Percentiles rank a stretch among this genome's conserved stretches.
phyloP scores from a whole-genome alignment of 2,113 vertebrate species.

The Thermophis baileyi region DNA sequence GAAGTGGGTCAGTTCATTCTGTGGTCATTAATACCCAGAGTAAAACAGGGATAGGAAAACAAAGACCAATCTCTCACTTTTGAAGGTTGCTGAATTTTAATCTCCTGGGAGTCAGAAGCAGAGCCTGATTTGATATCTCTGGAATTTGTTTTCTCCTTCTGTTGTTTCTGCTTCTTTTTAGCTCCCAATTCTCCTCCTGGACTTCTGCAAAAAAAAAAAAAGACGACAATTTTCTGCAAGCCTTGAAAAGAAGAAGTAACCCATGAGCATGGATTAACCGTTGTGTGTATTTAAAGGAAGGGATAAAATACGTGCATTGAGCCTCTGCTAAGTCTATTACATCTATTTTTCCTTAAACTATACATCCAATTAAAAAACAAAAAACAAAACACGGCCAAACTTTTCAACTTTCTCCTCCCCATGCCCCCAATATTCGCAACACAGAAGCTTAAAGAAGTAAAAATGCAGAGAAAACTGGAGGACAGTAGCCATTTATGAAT shows the following conservation, averaged over 20 bases:
- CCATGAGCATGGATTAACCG: neutral
- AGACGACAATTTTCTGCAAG: slow-evolving; percentile 24
- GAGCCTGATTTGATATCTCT: slow-evolving; percentile 97
- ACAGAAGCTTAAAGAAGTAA: neutral
- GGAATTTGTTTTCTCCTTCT: slow-evolving; percentile 97
- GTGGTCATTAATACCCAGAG: neutral
- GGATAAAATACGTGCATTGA: neutral
- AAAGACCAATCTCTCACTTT: slow-evolving; percentile 71
- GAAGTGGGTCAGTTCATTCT: neutral
- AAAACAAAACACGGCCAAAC: neutral
- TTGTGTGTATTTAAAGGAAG: neutral
- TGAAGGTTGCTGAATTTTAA: slow-evolving; percentile 84
- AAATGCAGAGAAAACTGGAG: neutral
- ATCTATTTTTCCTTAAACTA: neutral
- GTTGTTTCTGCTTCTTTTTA: slow-evolving; percentile 98
- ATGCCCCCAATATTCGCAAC: neutral
- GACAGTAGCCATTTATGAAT: neutral
- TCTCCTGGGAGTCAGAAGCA: slow-evolving; percentile 97
- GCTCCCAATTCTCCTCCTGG: slow-evolving; percentile 91
- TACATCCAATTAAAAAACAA: neutral
- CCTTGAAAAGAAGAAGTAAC: slow-evolving; percentile 4
- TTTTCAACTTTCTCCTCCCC: neutral
- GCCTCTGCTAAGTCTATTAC: neutral
- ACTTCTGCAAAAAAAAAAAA: slow-evolving; percentile 74
- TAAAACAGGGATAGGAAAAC: slow-evolving; percentile 29